These are phyloP conservation scores for Paradoxurus hermaphroditus DNA, from an alignment of 2,113 vertebrate species.

Conservation along the genomic window DNA sequence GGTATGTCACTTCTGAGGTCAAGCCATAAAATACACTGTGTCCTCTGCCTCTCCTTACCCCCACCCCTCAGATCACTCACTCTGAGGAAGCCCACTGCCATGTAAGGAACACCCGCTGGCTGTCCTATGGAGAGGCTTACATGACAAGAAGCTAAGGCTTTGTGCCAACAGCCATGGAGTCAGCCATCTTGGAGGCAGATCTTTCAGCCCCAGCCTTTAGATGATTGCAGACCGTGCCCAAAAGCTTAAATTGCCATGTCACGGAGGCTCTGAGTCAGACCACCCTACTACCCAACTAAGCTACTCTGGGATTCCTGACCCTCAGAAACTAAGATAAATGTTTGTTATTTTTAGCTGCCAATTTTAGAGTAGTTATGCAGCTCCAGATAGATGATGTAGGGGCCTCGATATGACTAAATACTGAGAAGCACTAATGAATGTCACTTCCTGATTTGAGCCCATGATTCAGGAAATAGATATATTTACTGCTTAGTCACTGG, in stretches of 20 bases:
- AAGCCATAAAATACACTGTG: not conserved
- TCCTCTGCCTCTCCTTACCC: too few relatives aligned
- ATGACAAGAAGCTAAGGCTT: not conserved
- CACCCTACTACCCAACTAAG: not conserved
- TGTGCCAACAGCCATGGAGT: not conserved
- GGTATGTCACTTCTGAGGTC: not conserved
- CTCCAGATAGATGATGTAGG: not conserved
- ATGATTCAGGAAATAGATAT: not conserved
- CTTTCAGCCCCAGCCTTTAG: too few relatives aligned
- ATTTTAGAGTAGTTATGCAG: not conserved
- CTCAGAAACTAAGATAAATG: not conserved
- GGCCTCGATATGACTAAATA: not conserved
- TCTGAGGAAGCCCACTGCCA: not conserved
- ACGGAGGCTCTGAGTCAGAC: not conserved
- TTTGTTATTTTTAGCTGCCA: not conserved
- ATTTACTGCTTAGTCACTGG: not conserved
- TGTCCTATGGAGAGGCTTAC: not conserved
- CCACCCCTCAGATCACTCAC: not conserved
- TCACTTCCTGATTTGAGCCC: not conserved
- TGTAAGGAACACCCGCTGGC: not conserved
- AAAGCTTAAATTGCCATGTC: accelerated
- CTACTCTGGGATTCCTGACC: not conserved
- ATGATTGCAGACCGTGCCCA: accelerated
- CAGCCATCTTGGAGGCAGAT: not conserved
- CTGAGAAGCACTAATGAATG: not conserved